Evolutionary conservation across 2,888 invertebrate species (phyloP).

Genomic region (Drosophila pseudotalamancana): DNA sequence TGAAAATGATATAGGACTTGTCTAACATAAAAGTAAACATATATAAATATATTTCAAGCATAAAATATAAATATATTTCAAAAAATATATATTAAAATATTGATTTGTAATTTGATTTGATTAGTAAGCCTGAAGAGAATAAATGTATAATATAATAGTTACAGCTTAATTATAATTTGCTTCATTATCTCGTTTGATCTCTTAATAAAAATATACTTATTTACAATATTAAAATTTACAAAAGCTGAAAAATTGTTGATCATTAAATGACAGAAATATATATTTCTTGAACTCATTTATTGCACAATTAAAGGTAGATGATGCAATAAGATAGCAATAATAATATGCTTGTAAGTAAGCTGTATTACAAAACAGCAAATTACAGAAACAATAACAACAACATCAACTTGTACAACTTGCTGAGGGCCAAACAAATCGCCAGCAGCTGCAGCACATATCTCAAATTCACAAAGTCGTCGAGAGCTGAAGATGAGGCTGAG

Average conservation of each 20-base stretch:
- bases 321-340: constrained; percentile 40
- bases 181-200: no score
- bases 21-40: neutral
- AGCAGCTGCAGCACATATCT: constrained; percentile 25
- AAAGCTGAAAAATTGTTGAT: neutral
- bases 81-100: no score
- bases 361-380: constrained; percentile 33
- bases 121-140: no score
- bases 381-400: constrained; percentile 8
- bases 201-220: neutral
- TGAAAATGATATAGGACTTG: neutral
- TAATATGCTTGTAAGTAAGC: constrained; percentile 23
- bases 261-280: neutral
- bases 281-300: constrained; percentile 42
- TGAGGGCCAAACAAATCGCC: constrained; percentile 48
- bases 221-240: neutral
- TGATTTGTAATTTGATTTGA: no score
- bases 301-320: constrained; percentile 54
- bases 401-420: constrained; percentile 18
- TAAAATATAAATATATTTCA: neutral
- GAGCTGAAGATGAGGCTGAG: constrained; percentile 43
- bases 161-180: no score
- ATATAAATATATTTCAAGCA: neutral
- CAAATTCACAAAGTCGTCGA: constrained; percentile 1
- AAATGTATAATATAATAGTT: no score